Evolutionary conservation across 2,113 vertebrate genomes (phyloP).

Genomic region (Hyperopisus bebe): DNA sequence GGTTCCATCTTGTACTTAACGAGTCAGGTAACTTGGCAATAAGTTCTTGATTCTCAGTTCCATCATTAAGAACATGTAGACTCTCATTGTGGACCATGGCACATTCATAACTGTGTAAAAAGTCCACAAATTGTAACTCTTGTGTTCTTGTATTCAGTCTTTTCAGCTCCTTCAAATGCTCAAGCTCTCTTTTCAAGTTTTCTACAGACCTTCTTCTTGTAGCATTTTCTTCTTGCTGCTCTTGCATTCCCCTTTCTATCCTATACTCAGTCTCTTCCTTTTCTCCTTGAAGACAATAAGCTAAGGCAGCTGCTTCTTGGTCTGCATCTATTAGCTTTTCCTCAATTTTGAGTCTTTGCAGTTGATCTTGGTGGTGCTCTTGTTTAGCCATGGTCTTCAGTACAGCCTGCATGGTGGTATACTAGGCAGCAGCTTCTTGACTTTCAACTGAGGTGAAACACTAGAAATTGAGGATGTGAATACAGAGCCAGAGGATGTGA

Average conservation of each 20-base stretch:
- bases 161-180: constrained; percentile 22
- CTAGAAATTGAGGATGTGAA: neutral
- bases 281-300: constrained; percentile 5
- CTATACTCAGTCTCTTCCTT: constrained; percentile 13
- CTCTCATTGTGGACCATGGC: constrained; percentile 24
- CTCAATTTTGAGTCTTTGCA: constrained; percentile 19
- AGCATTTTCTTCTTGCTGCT: constrained; percentile 24
- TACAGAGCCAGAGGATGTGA: neutral
- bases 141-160: constrained; percentile 13
- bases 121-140: constrained; percentile 27
- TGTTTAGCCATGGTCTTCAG: constrained; percentile 22
- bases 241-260: constrained; percentile 19
- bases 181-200: constrained; percentile 20
- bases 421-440: constrained; percentile 18
- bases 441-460: neutral
- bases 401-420: constrained; percentile 19
- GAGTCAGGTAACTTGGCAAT: constrained; percentile 24
- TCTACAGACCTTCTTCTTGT: constrained; percentile 20
- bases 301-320: constrained; percentile 26
- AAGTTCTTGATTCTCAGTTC: constrained; percentile 31
- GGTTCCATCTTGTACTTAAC: constrained; percentile 24
- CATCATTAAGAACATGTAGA: constrained; percentile 31
- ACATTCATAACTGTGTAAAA: constrained; percentile 26
- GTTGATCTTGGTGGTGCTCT: constrained; percentile 10
- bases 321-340: constrained; percentile 22